Evolutionary conservation across 2,797 vertebrate genomes (phyloP).

Genomic region (Geotrypetes seraphini): DNA sequence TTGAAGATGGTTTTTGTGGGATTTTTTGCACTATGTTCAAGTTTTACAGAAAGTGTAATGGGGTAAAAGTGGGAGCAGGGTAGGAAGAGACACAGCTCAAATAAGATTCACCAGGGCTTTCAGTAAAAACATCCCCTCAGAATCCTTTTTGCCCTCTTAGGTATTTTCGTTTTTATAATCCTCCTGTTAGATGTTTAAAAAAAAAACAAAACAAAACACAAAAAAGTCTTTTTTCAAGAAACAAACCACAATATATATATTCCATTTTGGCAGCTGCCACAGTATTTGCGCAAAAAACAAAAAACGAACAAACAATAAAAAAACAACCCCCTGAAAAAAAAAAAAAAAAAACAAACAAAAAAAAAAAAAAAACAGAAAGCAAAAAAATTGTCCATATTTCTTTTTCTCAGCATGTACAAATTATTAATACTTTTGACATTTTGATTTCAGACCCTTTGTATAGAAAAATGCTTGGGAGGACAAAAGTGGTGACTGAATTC

Average conservation of each 20-base stretch:
- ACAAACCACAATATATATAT: conserved; percentile 71
- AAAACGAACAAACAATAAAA: no score
- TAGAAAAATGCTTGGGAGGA: conserved; percentile 69
- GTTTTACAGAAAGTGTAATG: conserved; percentile 64
- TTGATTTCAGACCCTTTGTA: conserved; percentile 59
- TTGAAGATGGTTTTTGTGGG: conserved; percentile 30
- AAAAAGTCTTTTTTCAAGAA: conserved; percentile 63
- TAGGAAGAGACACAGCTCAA: conserved; percentile 35
- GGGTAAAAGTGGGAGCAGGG: conserved; percentile 13
- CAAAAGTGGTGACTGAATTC: conserved; percentile 57
- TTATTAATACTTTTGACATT: conserved; percentile 67
- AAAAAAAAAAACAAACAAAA: no score
- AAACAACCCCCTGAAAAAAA: no score
- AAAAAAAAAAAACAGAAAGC: no score
- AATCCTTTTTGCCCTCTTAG: conserved; percentile 63
- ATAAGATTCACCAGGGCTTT: conserved; percentile 55
- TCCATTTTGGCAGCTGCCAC: conserved; percentile 72
- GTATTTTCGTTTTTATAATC: conserved; percentile 45
- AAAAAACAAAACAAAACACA: conserved; percentile 74
- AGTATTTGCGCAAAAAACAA: conserved; percentile 65
- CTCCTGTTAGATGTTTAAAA: conserved; percentile 67
- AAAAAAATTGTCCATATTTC: no score
- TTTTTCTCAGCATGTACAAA: conserved; percentile 67
- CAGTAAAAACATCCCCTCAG: conserved; percentile 53
- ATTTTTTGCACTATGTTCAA: conserved; percentile 69